Percentiles rank a stretch among this genome's conserved stretches.
phyloP scores from a whole-genome alignment of 2,797 vertebrate species.

The Sebastolobus altivelis region DNA sequence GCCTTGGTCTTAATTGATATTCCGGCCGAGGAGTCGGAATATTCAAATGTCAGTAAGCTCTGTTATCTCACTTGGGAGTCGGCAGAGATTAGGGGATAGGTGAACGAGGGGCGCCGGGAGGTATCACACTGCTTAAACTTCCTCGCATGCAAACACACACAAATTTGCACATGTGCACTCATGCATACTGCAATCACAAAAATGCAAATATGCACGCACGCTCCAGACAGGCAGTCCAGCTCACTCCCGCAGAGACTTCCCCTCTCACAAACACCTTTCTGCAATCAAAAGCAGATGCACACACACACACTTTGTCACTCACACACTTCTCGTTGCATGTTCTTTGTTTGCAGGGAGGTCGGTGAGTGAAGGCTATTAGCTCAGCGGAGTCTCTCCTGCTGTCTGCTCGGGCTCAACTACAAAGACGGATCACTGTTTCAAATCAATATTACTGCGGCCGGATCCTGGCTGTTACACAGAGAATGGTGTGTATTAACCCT shows the following conservation, averaged over 20 bases:
- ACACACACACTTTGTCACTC: conserved; percentile 17
- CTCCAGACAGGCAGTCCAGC: conserved; percentile 3
- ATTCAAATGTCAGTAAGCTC: conserved; percentile 75
- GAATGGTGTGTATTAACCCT: conserved; percentile 34
- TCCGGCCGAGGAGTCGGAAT: conserved; percentile 61
- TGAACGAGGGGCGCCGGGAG: conserved; percentile 47
- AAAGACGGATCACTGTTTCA: conserved; percentile 60
- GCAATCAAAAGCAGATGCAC: background rate
- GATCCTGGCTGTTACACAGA: conserved; percentile 27
- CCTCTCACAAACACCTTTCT: conserved; percentile 9
- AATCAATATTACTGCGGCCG: conserved; percentile 52
- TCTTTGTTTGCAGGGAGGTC: conserved; percentile 24
- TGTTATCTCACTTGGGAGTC: conserved; percentile 71
- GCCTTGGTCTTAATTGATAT: conserved; percentile 71
- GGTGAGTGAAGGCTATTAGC: conserved; percentile 56
- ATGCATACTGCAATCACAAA: conserved; percentile 7
- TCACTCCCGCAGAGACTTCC: background rate
- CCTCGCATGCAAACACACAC: conserved; percentile 24
- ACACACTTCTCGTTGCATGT: conserved; percentile 15
- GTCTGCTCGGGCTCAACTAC: conserved; percentile 53
- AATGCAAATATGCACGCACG: background rate
- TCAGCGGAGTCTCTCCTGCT: conserved; percentile 40
- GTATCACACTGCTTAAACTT: conserved; percentile 46
- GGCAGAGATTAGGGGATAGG: conserved; percentile 72
- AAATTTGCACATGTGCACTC: conserved; percentile 34